These are phyloP conservation scores for Ctenochaetus hawaiiensis DNA, from an alignment of 2,797 vertebrate genomes.

Conservation along the genomic window DNA sequence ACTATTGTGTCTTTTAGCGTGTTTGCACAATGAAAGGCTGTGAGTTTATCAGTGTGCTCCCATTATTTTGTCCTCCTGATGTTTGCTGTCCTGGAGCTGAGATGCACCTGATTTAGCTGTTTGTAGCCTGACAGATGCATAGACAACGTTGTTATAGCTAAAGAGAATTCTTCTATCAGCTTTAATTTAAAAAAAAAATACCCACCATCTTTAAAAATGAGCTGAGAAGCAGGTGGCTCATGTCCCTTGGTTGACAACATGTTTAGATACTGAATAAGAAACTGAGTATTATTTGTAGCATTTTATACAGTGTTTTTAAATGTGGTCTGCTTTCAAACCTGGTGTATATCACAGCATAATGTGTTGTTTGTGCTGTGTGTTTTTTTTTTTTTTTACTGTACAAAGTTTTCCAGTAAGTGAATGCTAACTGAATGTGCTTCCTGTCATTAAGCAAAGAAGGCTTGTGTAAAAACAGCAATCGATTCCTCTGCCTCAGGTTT, in stretches of 20 bases:
- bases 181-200: neutral
- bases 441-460: neutral
- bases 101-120: too few species aligned
- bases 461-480: neutral
- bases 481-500: conserved; percentile 74
- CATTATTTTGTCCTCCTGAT: too few species aligned
- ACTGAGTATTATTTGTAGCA: neutral
- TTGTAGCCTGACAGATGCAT: too few species aligned
- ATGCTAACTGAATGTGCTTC: neutral
- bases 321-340: neutral
- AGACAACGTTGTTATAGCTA: too few species aligned
- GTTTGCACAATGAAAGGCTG: too few species aligned
- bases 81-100: too few species aligned
- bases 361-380: neutral
- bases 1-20: too few species aligned
- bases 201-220: neutral
- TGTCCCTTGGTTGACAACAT: too few species aligned
- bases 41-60: too few species aligned
- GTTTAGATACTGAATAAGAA: neutral
- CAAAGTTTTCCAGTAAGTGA: neutral
- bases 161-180: neutral
- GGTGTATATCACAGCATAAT: neutral
- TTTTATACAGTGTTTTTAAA: neutral
- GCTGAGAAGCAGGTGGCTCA: too few species aligned
- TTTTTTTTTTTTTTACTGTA: neutral